phyloP scores from a whole-genome alignment of 1,140 invertebrate genomes.

The Maniola jurtina region DNA sequence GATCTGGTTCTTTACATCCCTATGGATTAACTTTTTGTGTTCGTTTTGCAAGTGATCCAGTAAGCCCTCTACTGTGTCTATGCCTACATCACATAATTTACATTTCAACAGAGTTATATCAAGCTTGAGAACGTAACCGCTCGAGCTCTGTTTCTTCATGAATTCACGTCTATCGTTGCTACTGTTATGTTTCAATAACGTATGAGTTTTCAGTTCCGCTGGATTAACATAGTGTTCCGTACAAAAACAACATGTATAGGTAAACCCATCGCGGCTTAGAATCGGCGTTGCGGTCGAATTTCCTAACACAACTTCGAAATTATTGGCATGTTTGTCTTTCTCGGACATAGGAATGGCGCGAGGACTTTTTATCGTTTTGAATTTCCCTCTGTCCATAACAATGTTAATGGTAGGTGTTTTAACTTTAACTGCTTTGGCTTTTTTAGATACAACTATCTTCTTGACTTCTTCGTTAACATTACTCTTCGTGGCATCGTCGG shows the following conservation, averaged over 20 bases:
- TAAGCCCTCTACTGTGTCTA: constrained; percentile 35
- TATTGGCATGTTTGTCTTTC: not conserved
- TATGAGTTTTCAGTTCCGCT: constrained; percentile 46
- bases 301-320: constrained; percentile 30
- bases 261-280: constrained; percentile 28
- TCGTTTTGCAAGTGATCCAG: constrained; percentile 33
- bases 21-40: constrained; percentile 33
- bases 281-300: constrained; percentile 53
- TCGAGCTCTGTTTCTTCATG: not conserved
- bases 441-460: not conserved
- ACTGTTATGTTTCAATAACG: constrained; percentile 6
- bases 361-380: not conserved
- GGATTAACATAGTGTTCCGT: constrained; percentile 37
- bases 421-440: not conserved
- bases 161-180: not conserved
- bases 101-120: constrained; percentile 48
- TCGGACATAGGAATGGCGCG: not conserved
- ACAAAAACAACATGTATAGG: constrained; percentile 49
- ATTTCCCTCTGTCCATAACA: not conserved
- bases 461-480: not conserved
- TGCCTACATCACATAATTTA: constrained; percentile 33
- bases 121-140: constrained; percentile 25
- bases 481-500: not conserved
- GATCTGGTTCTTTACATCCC: constrained; percentile 41
- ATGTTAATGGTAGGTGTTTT: not conserved